These are phyloP conservation scores for Malurus elegans DNA, from an alignment of 2,113 vertebrate genomes.

Conservation along the genomic window DNA sequence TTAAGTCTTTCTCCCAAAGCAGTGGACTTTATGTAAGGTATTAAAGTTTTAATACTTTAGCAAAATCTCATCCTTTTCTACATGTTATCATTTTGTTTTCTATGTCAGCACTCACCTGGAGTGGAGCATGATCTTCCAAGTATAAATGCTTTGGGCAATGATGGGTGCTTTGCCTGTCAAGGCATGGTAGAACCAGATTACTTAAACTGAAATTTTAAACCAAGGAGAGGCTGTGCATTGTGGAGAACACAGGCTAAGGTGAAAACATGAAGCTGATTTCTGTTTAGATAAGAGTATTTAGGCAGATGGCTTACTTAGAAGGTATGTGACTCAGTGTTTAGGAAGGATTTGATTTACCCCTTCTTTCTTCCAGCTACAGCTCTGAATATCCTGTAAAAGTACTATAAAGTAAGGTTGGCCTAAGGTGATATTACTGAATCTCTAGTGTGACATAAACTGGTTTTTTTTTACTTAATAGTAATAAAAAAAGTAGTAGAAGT, in stretches of 20 bases:
- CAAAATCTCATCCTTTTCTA: background rate
- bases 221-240: background rate
- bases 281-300: conserved; percentile 37
- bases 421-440: background rate
- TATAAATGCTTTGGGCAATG: background rate
- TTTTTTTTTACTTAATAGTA: background rate
- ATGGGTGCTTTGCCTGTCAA: background rate
- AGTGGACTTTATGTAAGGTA: background rate
- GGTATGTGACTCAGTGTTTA: conserved; percentile 23
- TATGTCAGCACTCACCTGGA: background rate
- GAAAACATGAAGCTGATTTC: conserved; percentile 46
- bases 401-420: background rate
- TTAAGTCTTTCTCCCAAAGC: background rate
- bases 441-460: background rate
- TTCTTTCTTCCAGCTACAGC: background rate
- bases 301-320: background rate
- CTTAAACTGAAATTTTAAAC: conserved; percentile 9
- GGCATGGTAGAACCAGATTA: background rate
- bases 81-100: background rate
- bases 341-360: background rate
- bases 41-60: background rate
- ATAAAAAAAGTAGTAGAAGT: background rate
- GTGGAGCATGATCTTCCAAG: background rate
- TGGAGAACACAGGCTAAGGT: background rate
- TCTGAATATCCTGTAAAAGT: background rate